Conservation (phyloP, 2,113 vertebrate genomes). For the Syrmaticus mikado region DNA sequence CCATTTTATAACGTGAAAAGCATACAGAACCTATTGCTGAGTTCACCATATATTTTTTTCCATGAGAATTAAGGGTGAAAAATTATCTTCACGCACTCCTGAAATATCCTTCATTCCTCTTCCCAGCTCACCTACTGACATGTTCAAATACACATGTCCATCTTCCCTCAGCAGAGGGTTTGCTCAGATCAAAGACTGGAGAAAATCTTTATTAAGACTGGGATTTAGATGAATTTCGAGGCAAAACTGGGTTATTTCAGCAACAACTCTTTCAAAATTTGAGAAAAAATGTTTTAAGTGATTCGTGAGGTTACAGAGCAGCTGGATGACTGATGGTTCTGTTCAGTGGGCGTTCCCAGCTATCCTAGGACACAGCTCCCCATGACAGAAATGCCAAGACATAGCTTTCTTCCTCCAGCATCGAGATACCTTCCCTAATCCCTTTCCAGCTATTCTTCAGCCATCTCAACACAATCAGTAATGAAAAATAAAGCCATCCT, state of each 20-base stretch:
- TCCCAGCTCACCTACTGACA: background rate
- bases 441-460: conserved; percentile 7
- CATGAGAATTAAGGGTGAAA: background rate
- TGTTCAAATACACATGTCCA: background rate
- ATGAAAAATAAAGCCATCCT: background rate
- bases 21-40: background rate
- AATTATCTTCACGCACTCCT: background rate
- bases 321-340: background rate
- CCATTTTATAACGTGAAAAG: background rate
- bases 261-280: background rate
- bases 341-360: background rate
- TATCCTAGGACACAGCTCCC: background rate
- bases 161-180: background rate
- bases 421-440: background rate
- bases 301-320: background rate
- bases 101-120: background rate
- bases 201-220: background rate
- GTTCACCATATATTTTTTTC: background rate
- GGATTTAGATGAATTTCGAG: background rate
- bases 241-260: background rate
- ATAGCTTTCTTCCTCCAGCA: background rate
- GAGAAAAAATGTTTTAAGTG: background rate
- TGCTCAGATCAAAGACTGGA: background rate
- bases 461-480: background rate
- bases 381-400: background rate